Evolutionary conservation across 2,888 invertebrate genomes (phyloP).

Genomic region (Parnassius orleans): DNA sequence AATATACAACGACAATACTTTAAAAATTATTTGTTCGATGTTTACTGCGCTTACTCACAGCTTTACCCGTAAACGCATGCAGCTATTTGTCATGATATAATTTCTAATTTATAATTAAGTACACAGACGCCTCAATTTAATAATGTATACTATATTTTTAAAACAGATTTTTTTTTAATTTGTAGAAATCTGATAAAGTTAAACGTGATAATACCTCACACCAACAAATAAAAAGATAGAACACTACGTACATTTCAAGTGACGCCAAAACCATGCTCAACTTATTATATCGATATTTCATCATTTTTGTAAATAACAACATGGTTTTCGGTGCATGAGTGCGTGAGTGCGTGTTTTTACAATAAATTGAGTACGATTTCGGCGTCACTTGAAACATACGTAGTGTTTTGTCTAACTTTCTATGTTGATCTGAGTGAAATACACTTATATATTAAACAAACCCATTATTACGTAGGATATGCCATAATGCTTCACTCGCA

Average conservation of each 20-base stretch:
- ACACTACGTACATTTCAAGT: no score
- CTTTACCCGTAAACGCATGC: conserved; percentile 5
- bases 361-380: no score
- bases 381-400: no score
- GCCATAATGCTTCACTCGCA: conserved; percentile 52
- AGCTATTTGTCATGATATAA: conserved; percentile 2
- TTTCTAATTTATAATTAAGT: conserved; percentile 14
- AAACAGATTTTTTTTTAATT: neutral
- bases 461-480: conserved; percentile 53
- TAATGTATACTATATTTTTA: conserved; percentile 19
- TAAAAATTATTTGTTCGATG: conserved; percentile 25
- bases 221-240: no score
- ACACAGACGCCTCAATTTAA: conserved; percentile 19
- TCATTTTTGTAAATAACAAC: no score
- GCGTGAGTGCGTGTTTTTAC: no score
- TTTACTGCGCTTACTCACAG: conserved; percentile 2
- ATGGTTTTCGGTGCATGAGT: no score
- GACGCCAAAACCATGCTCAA: no score
- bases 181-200: conserved; percentile 14
- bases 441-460: conserved; percentile 32
- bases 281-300: no score
- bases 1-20: conserved; percentile 23
- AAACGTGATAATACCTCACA: conserved; percentile 23
- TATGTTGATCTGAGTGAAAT: no score
- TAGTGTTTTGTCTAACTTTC: no score